A percentile compares a stretch with the other conserved stretches of the same genome.
Conservation (phyloP, 2,888 invertebrate species). For the Coremacera marginata region DNA sequence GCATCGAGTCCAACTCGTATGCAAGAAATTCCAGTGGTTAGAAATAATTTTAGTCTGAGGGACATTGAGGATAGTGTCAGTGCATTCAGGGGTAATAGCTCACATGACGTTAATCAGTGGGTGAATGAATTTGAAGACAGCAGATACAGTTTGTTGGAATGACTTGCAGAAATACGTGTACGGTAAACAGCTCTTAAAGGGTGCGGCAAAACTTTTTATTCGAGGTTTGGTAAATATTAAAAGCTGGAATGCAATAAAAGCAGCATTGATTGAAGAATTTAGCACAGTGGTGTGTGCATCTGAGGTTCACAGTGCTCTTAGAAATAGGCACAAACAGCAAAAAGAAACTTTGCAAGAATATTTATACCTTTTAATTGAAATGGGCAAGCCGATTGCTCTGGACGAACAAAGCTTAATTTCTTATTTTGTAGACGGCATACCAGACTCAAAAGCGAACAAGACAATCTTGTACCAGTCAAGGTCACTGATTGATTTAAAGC, state of each 20-base stretch:
- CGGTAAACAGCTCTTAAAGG: conserved; percentile 39
- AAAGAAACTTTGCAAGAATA: conserved; percentile 38
- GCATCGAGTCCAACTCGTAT: no score
- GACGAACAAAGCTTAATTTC: conserved; percentile 36
- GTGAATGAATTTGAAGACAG: conserved; percentile 40
- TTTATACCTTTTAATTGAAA: conserved; percentile 34
- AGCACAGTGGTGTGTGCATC: conserved; percentile 21
- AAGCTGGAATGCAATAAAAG: conserved; percentile 31
- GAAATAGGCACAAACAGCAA: conserved; percentile 37
- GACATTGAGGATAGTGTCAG: conserved; percentile 37
- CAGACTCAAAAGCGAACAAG: conserved; percentile 33
- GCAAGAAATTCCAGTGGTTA: background rate
- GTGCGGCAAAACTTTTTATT: conserved; percentile 38
- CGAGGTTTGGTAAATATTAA: conserved; percentile 18
- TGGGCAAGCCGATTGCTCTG: conserved; percentile 34
- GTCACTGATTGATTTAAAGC: background rate
- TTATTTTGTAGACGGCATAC: conserved; percentile 37
- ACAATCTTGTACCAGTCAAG: conserved; percentile 35
- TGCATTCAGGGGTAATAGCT: conserved; percentile 32
- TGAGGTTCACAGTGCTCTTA: conserved; percentile 34
- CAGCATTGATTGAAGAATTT: conserved; percentile 36
- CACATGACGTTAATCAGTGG: conserved; percentile 39
- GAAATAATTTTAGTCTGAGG: conserved; percentile 26
- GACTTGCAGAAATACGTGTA: conserved; percentile 39
- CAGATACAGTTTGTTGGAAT: conserved; percentile 38